Base-by-base conservation (phyloP, 2,113 vertebrate species). In the Hippolais icterina region DNA sequence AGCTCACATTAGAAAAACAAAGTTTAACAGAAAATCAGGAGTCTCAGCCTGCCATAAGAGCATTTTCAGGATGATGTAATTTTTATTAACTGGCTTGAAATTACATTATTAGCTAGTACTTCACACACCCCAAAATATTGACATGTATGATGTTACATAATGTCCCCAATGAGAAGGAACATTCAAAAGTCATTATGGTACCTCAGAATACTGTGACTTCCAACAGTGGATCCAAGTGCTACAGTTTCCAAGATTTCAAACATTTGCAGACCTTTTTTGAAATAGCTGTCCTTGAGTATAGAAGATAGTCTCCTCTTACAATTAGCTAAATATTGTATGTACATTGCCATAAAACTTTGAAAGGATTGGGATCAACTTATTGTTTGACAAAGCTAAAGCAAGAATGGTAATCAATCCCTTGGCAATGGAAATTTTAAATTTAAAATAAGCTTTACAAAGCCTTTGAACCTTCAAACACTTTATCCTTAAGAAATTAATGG, bases 401-500 rank as follows among this genome's bases (percentile, higher is more conserved):
- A 97, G 97, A 98, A 98, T 97, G 92, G 91, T 97, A 98, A 98
- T 98, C 98, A 98, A 97, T 98, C 98, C 98, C 98, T 96, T 96
- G 98, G 96, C 94, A 97, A 95, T 96, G 96, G 95, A 97, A 98
- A 98, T 98, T 98, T 98, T 97, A 98, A 98, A 98, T 98, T 98
- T 98, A 98, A 98, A 98, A 98, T 98, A 97, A 98, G 98, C 97
- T 97, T 97, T 97, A 97, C 97, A 98, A 98, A 98, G 98, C 96
- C 97, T 98, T 98, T 98, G 98, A 98, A 98, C 97, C 96, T 98
- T 98, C 98, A 98, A 97, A 98, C 97, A 97, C 95, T 98, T 97
- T 97, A 96, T 98, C 97, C 96, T 98, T 98, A 98, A 98, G 98
- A 98, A 98, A 98, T 98, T 98, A 98, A 98, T 98, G 97, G 97